Evolutionary conservation across 2,113 vertebrate genomes (phyloP), one percentile per base, ranked within the genome.

Genomic region (Corythoichthys intestinalis): DNA sequence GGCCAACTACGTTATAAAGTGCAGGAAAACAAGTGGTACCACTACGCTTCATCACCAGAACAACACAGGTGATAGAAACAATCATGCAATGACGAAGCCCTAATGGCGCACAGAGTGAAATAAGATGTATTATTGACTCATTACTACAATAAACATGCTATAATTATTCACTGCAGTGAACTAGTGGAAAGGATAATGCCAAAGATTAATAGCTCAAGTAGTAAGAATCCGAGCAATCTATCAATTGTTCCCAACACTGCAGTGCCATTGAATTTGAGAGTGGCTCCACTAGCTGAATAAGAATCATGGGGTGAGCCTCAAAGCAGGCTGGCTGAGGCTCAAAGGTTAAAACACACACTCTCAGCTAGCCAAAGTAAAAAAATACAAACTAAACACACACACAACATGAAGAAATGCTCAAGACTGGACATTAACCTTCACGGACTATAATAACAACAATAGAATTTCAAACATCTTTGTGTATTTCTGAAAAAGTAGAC

Each of bases 151-250:
- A 87, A 91, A 91, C 88, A 88, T 73, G 74, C 48, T 48, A 38
- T 87, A 90, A 90, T 89, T 90, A 90, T 85, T 90, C 80, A 83
- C 63, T 61, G 74, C 47, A 0, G 75, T 71, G 65, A 70, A 69
- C 71, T 71, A 78, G 77, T 70, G 75, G 69, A 78, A 63, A 70
- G 77, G 83, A 85, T 84, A 85, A 87, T 89, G 86, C 87, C 89
- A 85, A 71, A 87, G 85, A 91, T 91, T 89, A 89, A 91, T 81
- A 71, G 74, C 71, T 74, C 68, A 71, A 78, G 77, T 76, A 66
- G 72, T 83, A 70, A 80, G 81, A 87, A 81, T 83, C 70, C 28
- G 71, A 90, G 80, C 84, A 79, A 85, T 81, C 83, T 80, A 85
- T 87, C 83, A 88, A 79, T 86, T 78, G 74, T 78, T 76, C 71